These are phyloP conservation scores for Mylabris sibirica DNA, from an alignment of 2,888 invertebrate species.

Conservation along the genomic window DNA sequence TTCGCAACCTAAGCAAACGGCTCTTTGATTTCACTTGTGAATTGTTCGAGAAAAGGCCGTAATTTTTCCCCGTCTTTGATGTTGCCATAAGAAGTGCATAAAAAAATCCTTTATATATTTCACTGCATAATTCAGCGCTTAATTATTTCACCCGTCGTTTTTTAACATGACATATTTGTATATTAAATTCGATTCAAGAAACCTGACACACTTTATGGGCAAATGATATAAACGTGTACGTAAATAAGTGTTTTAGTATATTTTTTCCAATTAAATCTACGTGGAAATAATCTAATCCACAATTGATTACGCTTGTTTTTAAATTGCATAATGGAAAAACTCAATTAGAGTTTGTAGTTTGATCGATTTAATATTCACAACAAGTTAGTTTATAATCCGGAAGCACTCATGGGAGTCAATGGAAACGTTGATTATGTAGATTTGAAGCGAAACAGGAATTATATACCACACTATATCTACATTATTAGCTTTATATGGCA, in stretches of 20 bases:
- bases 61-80: background rate
- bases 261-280: too few species aligned
- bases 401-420: slow-evolving; percentile 19
- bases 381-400: background rate
- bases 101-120: background rate
- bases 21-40: background rate
- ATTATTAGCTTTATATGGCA: slow-evolving; percentile 23
- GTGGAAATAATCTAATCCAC: background rate
- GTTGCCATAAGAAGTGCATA: background rate
- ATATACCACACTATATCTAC: slow-evolving; percentile 19
- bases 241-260: too few species aligned
- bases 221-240: background rate
- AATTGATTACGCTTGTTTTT: background rate
- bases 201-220: background rate
- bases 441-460: slow-evolving; percentile 24
- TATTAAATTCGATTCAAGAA: background rate
- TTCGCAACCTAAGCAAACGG: background rate
- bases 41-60: background rate
- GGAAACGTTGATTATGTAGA: slow-evolving; percentile 23
- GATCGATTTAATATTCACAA: background rate
- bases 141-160: background rate
- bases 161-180: too few species aligned
- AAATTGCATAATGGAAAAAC: background rate
- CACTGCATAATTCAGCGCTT: background rate
- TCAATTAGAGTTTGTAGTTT: slow-evolving; percentile 7